Evolutionary conservation across 2,888 invertebrate genomes (phyloP), one percentile per base, ranked within the genome.

Genomic region (Sarcophaga rosellei): DNA sequence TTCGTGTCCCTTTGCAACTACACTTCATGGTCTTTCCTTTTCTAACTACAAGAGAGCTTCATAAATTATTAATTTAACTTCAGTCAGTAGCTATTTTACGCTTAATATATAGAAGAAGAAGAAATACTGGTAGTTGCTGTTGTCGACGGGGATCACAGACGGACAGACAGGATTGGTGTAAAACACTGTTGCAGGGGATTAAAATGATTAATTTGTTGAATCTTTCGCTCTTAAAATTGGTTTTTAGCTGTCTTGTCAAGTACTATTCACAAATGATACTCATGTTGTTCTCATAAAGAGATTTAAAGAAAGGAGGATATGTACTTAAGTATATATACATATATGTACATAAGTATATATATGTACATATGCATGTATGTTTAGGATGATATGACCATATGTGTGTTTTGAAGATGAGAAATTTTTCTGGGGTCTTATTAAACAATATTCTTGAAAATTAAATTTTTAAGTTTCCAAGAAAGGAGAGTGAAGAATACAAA

Each of bases 201-300:
- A 72, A 72, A n/a, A 59, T 59, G 57, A 57, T 72, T 35, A 72
- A 57, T 25, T 72, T 57, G 20, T 76, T 70, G 45, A 57, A 81
- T 63, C 45, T 53, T 25, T 44, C 17, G 4, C 35, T 35, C 35
- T 35, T 35, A 35, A 35, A 35, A 35, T 35, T 35, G 66, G 66
- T 44, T 44, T 21, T 74, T 63, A 21, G 61, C 25, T 63, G 62
- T 45, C 61, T 45, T 23, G n/a, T 44, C 53, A 53, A 53, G 53
- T 4, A 53, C 17, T 53, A 53, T 53, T 17, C 17, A 15, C 17
- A 53, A 12, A 53, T 15, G 12, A 17, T 53, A 53, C 17, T 53
- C 53, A 53, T 53, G 53, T 53, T 53, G 53, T 53, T 4, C 17
- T 53, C 10, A 53, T 53, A 53, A 53, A 53, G 5, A 53, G 53